Conservation (phyloP, 2,888 invertebrate genomes). For the Bugula neritina region DNA sequence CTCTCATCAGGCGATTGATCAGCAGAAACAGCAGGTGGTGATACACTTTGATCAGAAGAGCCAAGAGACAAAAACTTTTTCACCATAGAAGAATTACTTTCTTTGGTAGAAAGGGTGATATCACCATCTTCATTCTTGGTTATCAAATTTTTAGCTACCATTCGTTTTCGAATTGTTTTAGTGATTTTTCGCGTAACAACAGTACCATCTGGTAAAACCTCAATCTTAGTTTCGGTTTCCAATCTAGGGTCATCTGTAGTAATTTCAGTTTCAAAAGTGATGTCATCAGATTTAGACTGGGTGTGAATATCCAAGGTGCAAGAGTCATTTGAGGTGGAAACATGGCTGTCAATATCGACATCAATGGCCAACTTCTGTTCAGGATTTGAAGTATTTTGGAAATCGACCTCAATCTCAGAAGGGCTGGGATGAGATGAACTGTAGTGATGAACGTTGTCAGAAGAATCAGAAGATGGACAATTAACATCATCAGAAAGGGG, state of each 20-base stretch:
- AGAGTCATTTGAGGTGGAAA: not conserved
- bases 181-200: conserved; percentile 16
- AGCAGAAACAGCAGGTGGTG: not conserved
- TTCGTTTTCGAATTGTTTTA: conserved; percentile 20
- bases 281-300: not conserved
- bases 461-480: not conserved
- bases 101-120: not conserved
- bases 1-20: not conserved
- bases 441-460: not conserved
- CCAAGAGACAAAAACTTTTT: conserved; percentile 13
- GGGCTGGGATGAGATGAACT: too few relatives aligned
- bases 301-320: not conserved
- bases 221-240: conserved; percentile 17
- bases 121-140: conserved; percentile 15
- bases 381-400: not conserved
- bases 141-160: not conserved
- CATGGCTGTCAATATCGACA: not conserved
- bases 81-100: not conserved
- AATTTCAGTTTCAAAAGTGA: not conserved
- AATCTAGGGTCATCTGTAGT: conserved; percentile 3
- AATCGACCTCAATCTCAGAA: not conserved
- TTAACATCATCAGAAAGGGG: not conserved
- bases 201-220: conserved; percentile 19
- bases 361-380: not conserved
- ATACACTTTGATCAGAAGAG: not conserved